Percentiles rank a stretch among this genome's conserved stretches.
These are phyloP conservation scores for Arothron firmamentum DNA, from an alignment of 2,113 vertebrate genomes.

Conservation along the genomic window DNA sequence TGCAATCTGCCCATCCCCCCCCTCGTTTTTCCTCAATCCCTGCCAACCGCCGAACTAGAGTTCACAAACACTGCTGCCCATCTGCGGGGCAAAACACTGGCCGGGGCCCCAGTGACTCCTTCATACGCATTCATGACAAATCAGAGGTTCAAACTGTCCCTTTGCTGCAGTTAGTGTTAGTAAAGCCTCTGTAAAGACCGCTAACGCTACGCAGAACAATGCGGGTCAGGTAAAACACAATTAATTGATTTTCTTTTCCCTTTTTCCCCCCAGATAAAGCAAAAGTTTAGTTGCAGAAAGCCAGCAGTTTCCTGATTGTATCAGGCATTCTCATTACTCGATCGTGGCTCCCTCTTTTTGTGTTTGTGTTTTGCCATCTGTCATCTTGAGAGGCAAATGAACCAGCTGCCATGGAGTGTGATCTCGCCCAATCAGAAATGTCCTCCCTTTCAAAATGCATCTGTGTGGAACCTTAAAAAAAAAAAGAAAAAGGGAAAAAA, in stretches of 20 bases:
- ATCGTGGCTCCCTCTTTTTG: slow-evolving; percentile 74
- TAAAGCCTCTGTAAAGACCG: neutral
- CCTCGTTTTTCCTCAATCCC: slow-evolving; percentile 48
- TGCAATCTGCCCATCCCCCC: slow-evolving; percentile 58
- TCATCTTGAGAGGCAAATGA: slow-evolving; percentile 78
- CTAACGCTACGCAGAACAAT: neutral
- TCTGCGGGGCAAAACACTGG: slow-evolving; percentile 70
- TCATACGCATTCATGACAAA: slow-evolving; percentile 26
- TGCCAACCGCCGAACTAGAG: slow-evolving; percentile 75
- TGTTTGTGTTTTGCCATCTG: slow-evolving; percentile 81
- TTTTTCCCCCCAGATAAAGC: slow-evolving; percentile 17
- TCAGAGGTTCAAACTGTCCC: neutral
- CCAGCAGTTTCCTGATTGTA: slow-evolving; percentile 63
- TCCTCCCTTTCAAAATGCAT: slow-evolving; percentile 76
- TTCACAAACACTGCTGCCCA: slow-evolving; percentile 74
- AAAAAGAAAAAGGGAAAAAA: slow-evolving; percentile 37
- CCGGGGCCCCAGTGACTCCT: slow-evolving; percentile 56
- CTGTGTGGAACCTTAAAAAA: slow-evolving; percentile 72
- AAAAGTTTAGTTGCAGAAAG: slow-evolving; percentile 57
- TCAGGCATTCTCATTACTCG: slow-evolving; percentile 71
- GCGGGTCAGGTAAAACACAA: neutral
- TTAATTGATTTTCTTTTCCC: slow-evolving; percentile 11
- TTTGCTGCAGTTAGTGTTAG: neutral
- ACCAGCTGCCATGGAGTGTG: slow-evolving; percentile 77
- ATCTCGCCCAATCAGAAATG: slow-evolving; percentile 78